These are phyloP conservation scores for Vanacampus margaritifer DNA, from an alignment of 2,113 vertebrate species.

Conservation along the genomic window DNA sequence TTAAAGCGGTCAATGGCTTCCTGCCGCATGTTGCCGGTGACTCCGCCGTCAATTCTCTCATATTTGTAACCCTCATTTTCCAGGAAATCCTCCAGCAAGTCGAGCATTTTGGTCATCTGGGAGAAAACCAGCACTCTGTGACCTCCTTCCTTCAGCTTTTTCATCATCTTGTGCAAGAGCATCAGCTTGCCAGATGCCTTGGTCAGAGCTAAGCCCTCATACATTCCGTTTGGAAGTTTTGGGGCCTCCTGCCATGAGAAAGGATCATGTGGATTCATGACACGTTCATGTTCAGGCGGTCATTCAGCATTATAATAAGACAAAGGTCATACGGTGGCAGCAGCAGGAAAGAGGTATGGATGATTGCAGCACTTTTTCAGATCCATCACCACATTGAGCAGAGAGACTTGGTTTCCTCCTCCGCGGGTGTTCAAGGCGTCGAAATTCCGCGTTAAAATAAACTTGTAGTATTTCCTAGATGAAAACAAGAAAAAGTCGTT, in stretches of 20 bases:
- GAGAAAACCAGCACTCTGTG: conserved; percentile 97
- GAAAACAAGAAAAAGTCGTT: background rate
- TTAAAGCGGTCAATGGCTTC: conserved; percentile 98
- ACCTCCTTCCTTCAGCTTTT: conserved; percentile 90
- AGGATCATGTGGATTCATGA: background rate
- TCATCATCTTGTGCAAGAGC: conserved; percentile 94
- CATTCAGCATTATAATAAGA: background rate
- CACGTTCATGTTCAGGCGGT: background rate
- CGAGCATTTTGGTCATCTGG: conserved; percentile 99
- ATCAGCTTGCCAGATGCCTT: conserved; percentile 89
- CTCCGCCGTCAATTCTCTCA: conserved; percentile 92
- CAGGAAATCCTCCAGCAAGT: conserved; percentile 92
- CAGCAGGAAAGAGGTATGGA: conserved; percentile 95
- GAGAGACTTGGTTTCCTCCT: conserved; percentile 93
- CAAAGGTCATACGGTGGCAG: conserved; percentile 79
- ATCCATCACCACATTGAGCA: conserved; percentile 98
- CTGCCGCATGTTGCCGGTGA: conserved; percentile 94
- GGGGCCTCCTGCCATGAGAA: conserved; percentile 82
- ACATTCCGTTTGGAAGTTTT: conserved; percentile 98
- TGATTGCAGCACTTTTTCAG: conserved; percentile 99
- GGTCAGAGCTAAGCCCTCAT: conserved; percentile 89
- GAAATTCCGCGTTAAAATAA: conserved; percentile 94
- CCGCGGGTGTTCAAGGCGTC: conserved; percentile 94
- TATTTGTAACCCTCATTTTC: conserved; percentile 98
- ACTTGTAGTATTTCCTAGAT: conserved; percentile 95